Evolutionary conservation across 2,113 vertebrate genomes (phyloP).

Genomic region (Semnornis frantzii): DNA sequence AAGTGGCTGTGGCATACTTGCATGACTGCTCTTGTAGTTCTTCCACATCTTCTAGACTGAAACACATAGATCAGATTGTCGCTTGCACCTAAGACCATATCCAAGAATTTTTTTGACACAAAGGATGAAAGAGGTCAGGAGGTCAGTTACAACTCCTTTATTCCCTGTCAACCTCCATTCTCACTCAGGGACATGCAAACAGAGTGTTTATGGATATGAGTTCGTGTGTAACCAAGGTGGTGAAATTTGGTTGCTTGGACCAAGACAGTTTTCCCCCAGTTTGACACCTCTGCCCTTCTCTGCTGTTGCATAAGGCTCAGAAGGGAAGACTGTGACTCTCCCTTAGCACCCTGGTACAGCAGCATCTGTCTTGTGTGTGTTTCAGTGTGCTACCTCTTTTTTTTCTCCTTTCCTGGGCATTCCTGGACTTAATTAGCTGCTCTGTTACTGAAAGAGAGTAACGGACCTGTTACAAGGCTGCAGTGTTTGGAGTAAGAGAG

Average conservation of each 20-base stretch:
- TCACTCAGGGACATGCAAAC: not conserved
- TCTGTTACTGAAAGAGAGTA: not conserved
- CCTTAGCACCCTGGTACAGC: not conserved
- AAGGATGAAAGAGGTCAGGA: not conserved
- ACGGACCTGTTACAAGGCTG: not conserved
- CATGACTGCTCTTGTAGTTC: not conserved
- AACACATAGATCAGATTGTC: not conserved
- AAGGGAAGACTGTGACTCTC: not conserved
- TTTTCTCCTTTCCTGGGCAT: not conserved
- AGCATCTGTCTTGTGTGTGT: not conserved
- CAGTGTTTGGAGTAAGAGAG: not conserved
- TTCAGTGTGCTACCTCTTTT: no score
- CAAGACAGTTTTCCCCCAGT: not conserved
- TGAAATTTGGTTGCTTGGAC: not conserved
- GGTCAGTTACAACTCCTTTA: not conserved
- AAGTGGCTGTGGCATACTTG: not conserved
- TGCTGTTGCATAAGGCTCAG: not conserved
- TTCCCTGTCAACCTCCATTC: not conserved
- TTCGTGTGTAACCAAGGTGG: not conserved
- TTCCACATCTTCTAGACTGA: not conserved
- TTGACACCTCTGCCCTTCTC: not conserved
- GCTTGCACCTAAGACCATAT: not conserved
- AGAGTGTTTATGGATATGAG: accelerated
- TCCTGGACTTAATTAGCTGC: not conserved
- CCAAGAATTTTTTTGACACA: not conserved